Evolutionary conservation across 92 coral and sea anemone species (phyloP).

Genomic region (Siderastrea siderea): DNA sequence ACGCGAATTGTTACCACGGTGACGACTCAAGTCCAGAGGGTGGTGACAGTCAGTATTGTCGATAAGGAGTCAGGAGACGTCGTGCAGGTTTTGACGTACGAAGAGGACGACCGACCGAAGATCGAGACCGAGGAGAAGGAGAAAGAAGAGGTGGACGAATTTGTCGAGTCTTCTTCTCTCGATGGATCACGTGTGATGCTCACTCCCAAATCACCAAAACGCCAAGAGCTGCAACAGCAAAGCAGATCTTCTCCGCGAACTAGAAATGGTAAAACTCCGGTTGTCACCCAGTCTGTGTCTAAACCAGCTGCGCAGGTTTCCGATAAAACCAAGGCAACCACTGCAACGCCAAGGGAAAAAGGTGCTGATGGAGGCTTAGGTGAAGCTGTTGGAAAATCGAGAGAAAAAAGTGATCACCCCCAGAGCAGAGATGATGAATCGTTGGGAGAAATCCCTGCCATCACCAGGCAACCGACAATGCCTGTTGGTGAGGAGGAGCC

Average conservation of each 20-base stretch:
- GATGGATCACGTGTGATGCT: slow-evolving; percentile 42
- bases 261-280: slow-evolving; percentile 4
- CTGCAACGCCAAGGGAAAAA: neutral
- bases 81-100: slow-evolving; percentile 54
- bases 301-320: neutral
- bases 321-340: neutral
- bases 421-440: slow-evolving; percentile 12
- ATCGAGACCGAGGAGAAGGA: slow-evolving; percentile 54
- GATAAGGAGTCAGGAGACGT: slow-evolving; percentile 60
- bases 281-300: slow-evolving; percentile 1
- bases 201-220: slow-evolving; percentile 17
- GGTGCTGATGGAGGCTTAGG: neutral
- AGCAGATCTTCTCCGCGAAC: slow-evolving; percentile 48
- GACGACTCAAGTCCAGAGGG: slow-evolving; percentile 64
- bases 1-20: slow-evolving; percentile 66
- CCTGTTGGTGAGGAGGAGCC: slow-evolving; percentile 41
- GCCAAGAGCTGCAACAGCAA: slow-evolving; percentile 3
- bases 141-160: slow-evolving; percentile 36
- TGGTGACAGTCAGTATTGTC: slow-evolving; percentile 62
- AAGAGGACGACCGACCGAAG: slow-evolving; percentile 60
- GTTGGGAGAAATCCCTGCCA: slow-evolving; percentile 17
- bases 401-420: neutral
- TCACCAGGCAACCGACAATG: slow-evolving; percentile 40
- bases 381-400: neutral
- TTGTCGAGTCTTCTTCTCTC: slow-evolving; percentile 27